phyloP scores from a whole-genome alignment of 2,888 invertebrate genomes.

The Barypeithes pellucidus region DNA sequence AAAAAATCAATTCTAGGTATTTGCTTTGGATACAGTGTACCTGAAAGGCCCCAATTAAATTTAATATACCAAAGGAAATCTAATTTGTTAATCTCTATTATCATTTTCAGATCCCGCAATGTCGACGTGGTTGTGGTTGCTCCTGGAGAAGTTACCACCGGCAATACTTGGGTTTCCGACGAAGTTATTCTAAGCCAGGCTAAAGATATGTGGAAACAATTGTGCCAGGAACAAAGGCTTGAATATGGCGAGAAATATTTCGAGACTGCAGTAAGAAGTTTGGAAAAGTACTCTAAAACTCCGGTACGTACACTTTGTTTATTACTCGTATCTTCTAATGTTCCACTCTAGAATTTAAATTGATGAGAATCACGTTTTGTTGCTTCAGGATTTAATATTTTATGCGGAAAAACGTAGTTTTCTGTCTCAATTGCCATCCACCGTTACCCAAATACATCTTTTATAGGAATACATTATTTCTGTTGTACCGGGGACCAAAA shows the following conservation, averaged over 20 bases:
- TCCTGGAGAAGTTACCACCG: slow-evolving; percentile 88
- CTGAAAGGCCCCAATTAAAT: no score
- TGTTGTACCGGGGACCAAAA: background rate
- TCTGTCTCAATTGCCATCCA: background rate
- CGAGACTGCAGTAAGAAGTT: slow-evolving; percentile 83
- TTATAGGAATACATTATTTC: background rate
- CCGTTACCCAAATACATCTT: background rate
- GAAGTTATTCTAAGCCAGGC: slow-evolving; percentile 74
- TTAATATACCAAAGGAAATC: no score
- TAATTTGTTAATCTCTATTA: background rate
- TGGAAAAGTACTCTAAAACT: slow-evolving; percentile 85
- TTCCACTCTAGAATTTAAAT: no score
- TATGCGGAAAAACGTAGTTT: background rate
- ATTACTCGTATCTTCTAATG: no score
- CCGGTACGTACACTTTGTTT: slow-evolving; percentile 71
- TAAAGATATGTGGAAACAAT: slow-evolving; percentile 86
- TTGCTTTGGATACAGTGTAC: no score
- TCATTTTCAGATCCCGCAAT: slow-evolving; percentile 74
- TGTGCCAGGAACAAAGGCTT: slow-evolving; percentile 83
- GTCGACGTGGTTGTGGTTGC: slow-evolving; percentile 90
- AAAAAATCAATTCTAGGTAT: no score
- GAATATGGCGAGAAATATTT: slow-evolving; percentile 90
- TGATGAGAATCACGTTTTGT: no score
- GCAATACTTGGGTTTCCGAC: slow-evolving; percentile 84
- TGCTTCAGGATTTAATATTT: background rate